Conservation (phyloP, 2,113 vertebrate genomes). For the Carollia perspicillata region DNA sequence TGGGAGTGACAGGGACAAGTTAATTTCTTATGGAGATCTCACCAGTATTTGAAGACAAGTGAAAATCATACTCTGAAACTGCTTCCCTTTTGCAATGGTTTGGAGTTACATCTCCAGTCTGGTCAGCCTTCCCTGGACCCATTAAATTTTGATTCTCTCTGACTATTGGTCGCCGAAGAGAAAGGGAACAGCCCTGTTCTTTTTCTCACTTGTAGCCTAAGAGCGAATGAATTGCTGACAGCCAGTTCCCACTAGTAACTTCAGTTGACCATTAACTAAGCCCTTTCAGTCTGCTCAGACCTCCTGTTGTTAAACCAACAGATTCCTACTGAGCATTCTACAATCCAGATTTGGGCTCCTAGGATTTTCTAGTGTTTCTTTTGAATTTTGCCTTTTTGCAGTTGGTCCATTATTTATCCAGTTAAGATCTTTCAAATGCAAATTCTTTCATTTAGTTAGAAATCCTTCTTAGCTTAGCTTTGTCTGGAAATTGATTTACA, state of each 20-base stretch:
- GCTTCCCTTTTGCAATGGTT: background rate
- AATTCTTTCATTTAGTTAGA: background rate
- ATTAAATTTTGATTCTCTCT: background rate
- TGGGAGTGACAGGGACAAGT: background rate
- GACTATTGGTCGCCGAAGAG: background rate
- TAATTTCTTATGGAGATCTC: background rate
- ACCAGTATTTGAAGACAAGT: slow-evolving; percentile 26
- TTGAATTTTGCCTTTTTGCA: background rate
- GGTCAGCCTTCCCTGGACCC: background rate
- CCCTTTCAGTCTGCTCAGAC: background rate
- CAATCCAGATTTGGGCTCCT: background rate
- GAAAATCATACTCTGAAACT: background rate
- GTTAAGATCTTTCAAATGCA: background rate
- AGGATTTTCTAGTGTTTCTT: background rate
- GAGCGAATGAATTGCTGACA: background rate
- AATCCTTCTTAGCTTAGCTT: background rate
- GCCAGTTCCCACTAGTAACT: background rate
- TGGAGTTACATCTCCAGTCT: background rate
- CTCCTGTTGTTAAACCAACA: background rate
- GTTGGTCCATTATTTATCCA: background rate
- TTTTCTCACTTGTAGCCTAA: background rate
- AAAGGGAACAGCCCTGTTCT: background rate
- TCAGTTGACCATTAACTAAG: background rate
- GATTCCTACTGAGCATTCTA: background rate
- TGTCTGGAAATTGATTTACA: slow-evolving; percentile 7